A percentile compares a stretch with the other conserved stretches of the same genome.
Conservation (phyloP, 2,888 invertebrate species). For the Morpho deidamia region DNA sequence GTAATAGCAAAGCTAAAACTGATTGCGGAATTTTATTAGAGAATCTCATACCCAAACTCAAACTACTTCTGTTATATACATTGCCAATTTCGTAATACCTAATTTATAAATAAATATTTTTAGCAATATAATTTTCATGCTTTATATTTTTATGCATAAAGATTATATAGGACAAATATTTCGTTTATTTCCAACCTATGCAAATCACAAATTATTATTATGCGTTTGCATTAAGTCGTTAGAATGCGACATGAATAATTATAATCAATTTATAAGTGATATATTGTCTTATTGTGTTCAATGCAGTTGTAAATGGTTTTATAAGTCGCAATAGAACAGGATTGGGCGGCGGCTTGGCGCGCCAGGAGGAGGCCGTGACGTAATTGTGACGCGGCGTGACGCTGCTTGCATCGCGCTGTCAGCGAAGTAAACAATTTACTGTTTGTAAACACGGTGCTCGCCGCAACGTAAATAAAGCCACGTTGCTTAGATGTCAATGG, state of each 20-base stretch:
- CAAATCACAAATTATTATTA: not conserved
- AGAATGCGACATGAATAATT: slow-evolving; percentile 2
- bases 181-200: too few relatives aligned
- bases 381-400: slow-evolving; percentile 39
- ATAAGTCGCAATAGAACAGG: slow-evolving; percentile 53
- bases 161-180: too few relatives aligned
- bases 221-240: not conserved
- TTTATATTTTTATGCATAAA: too few relatives aligned
- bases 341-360: slow-evolving; percentile 39
- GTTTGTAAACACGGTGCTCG: slow-evolving; percentile 66
- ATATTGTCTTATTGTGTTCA: slow-evolving; percentile 14
- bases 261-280: slow-evolving; percentile 9
- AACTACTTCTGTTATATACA: too few relatives aligned
- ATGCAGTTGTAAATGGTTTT: slow-evolving; percentile 17
- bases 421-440: slow-evolving; percentile 60
- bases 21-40: too few relatives aligned
- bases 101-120: too few relatives aligned
- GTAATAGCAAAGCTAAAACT: too few relatives aligned
- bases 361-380: slow-evolving; percentile 31
- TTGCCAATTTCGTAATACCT: too few relatives aligned
- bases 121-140: too few relatives aligned
- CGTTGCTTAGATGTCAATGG: slow-evolving; percentile 59
- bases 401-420: slow-evolving; percentile 46
- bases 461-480: slow-evolving; percentile 62
- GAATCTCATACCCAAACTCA: too few relatives aligned